These are phyloP conservation scores for Epinotia demarniana DNA, from an alignment of 2,888 invertebrate species.

Conservation along the genomic window DNA sequence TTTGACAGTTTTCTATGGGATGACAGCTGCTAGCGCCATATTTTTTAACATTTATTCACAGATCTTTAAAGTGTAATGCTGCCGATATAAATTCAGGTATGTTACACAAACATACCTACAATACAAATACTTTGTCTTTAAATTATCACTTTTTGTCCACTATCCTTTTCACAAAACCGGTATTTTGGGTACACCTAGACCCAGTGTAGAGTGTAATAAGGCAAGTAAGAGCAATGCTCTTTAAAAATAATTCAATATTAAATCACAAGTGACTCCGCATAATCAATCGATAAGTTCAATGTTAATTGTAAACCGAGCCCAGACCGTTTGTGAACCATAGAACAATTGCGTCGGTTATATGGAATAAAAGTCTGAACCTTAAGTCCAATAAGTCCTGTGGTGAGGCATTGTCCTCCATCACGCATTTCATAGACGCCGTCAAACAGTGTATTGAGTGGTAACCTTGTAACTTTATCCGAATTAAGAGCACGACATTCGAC, in stretches of 20 bases:
- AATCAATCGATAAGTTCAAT: constrained; percentile 58
- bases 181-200: too few relatives aligned
- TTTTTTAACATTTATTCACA: too few relatives aligned
- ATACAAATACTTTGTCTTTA: too few relatives aligned
- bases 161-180: not conserved
- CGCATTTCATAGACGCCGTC: constrained; percentile 55
- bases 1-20: too few relatives aligned
- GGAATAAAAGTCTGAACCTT: not conserved
- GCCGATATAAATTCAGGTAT: too few relatives aligned
- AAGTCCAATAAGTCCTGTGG: constrained; percentile 6
- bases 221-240: not conserved
- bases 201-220: too few relatives aligned
- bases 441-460: constrained; percentile 60
- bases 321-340: constrained; percentile 32
- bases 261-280: constrained; percentile 46
- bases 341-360: not conserved
- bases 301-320: constrained; percentile 50
- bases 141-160: not conserved
- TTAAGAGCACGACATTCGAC: constrained; percentile 65
- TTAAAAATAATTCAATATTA: not conserved
- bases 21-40: too few relatives aligned
- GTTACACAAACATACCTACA: too few relatives aligned
- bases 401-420: constrained; percentile 59
- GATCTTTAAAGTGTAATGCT: too few relatives aligned
- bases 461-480: constrained; percentile 73